These are phyloP conservation scores for Tichodroma muraria DNA, from an alignment of 2,113 vertebrate species.

Conservation along the genomic window DNA sequence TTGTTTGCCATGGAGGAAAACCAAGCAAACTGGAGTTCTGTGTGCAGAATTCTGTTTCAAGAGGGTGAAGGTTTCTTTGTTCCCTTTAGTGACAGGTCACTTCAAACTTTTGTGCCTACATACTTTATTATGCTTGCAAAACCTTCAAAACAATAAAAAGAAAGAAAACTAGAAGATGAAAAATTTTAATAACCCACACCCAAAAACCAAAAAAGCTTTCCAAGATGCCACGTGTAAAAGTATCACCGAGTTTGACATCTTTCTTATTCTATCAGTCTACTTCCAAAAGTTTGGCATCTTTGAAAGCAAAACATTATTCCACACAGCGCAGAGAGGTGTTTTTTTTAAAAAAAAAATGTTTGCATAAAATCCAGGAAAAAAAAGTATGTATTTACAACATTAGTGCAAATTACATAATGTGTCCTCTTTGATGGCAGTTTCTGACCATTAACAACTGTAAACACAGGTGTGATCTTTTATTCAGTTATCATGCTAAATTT, in stretches of 20 bases:
- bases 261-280: neutral
- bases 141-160: neutral
- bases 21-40: neutral
- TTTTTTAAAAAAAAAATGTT: neutral
- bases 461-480: neutral
- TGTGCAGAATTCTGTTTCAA: neutral
- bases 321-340: neutral
- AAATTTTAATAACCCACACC: neutral
- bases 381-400: neutral
- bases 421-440: neutral
- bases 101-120: neutral
- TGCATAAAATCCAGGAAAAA: neutral
- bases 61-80: neutral
- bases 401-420: neutral
- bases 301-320: neutral
- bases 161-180: neutral
- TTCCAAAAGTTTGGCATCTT: neutral
- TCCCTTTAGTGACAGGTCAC: neutral
- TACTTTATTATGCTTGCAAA: neutral
- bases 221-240: neutral
- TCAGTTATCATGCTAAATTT: neutral
- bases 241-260: neutral
- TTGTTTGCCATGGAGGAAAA: constrained; percentile 1
- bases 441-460: neutral
- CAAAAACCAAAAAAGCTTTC: neutral